Evolutionary conservation across 1,140 invertebrate genomes (phyloP).

Genomic region (Limonius californicus): DNA sequence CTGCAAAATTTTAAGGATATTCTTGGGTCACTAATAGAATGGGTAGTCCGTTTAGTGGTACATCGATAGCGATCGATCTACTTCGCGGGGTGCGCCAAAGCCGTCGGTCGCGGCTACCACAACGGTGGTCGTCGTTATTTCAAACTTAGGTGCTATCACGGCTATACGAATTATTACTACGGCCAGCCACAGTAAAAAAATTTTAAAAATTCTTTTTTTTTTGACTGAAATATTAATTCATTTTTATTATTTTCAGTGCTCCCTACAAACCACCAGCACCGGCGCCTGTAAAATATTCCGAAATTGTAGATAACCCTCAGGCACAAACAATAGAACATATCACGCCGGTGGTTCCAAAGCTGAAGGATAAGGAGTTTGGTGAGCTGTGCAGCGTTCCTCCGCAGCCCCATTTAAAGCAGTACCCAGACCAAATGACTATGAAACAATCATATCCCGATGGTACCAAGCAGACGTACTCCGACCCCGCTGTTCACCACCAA

Average conservation of each 20-base stretch:
- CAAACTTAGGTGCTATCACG: no score
- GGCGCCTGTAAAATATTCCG: slow-evolving; percentile 43
- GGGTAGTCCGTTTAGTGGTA: no score
- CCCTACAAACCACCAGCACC: slow-evolving; percentile 21
- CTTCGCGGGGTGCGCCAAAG: no score
- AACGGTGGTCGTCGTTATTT: no score
- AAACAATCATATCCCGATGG: slow-evolving; percentile 11
- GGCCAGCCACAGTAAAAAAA: no score
- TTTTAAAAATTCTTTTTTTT: no score
- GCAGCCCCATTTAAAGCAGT: slow-evolving; percentile 28
- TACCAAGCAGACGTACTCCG: slow-evolving; percentile 11
- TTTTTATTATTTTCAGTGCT: slow-evolving; percentile 13
- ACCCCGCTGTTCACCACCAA: slow-evolving; percentile 16
- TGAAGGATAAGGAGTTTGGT: slow-evolving; percentile 41
- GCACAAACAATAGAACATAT: slow-evolving; percentile 32
- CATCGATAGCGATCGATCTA: no score
- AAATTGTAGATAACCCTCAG: slow-evolving; percentile 36
- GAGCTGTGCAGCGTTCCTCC: slow-evolving; percentile 38
- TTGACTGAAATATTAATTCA: no score
- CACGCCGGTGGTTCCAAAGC: slow-evolving; percentile 37
- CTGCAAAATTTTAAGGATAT: no score
- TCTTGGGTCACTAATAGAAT: no score
- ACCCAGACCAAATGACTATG: slow-evolving; percentile 20
- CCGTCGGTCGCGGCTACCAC: no score
- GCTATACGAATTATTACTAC: no score